Evolutionary conservation across 2,888 invertebrate species (phyloP).

Genomic region (Epistrophe eligans): DNA sequence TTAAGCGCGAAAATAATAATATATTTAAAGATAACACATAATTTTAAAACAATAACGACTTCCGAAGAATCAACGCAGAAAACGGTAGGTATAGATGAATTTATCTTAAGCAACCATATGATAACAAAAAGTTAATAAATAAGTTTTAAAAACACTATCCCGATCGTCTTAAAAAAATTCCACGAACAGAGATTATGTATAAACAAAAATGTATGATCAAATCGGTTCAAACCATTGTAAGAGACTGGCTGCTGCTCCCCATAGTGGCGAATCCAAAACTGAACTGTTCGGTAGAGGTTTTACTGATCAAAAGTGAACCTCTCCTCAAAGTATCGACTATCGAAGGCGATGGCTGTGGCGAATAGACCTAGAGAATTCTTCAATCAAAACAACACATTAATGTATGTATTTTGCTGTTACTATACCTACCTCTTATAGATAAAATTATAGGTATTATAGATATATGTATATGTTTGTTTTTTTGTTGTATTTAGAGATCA

Average conservation of each 20-base stretch:
- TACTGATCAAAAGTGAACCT: conserved; percentile 64
- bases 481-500: conserved; percentile 25
- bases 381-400: conserved; percentile 62
- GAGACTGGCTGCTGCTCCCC: conserved; percentile 55
- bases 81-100: not conserved
- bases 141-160: conserved; percentile 2
- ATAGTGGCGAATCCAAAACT: conserved; percentile 61
- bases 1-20: conserved; percentile 42
- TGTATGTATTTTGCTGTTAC: conserved; percentile 45
- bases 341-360: conserved; percentile 3
- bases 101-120: conserved; percentile 18
- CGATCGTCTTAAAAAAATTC: conserved; percentile 37
- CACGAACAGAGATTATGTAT: conserved; percentile 28
- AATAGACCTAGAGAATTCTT: conserved; percentile 45
- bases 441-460: conserved; percentile 22
- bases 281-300: conserved; percentile 55
- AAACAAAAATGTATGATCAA: conserved; percentile 37
- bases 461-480: not conserved
- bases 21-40: conserved; percentile 10
- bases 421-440: conserved; percentile 19
- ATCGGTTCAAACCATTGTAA: conserved; percentile 61
- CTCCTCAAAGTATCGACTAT: conserved; percentile 15
- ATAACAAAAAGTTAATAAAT: conserved; percentile 16
- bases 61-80: conserved; percentile 28
- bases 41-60: conserved; percentile 22